Percentiles rank a stretch among this genome's conserved stretches.
These are phyloP conservation scores for Sycophila sp. DNA, from an alignment of 1,140 invertebrate species.

Conservation along the genomic window DNA sequence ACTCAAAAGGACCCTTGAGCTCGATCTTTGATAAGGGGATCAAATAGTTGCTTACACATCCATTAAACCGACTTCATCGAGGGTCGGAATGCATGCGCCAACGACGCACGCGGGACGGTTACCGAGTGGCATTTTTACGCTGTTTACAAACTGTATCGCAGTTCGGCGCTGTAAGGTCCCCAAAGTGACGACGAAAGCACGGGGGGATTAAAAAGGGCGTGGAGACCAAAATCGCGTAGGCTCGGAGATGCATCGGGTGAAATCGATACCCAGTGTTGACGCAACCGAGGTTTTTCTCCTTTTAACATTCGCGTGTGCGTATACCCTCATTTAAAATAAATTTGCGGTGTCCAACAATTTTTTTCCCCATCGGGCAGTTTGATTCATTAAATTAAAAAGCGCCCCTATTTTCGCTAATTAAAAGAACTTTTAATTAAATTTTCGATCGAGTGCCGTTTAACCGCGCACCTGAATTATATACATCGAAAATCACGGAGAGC, in stretches of 20 bases:
- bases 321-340: too few species aligned
- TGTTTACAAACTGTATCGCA: slow-evolving; percentile 39
- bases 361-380: too few species aligned
- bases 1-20: slow-evolving; percentile 7
- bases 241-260: not conserved
- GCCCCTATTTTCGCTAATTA: too few species aligned
- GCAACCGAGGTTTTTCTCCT: not conserved
- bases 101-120: not conserved
- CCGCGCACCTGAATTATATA: too few species aligned
- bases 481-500: too few species aligned
- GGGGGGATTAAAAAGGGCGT: not conserved
- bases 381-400: too few species aligned
- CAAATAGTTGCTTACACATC: slow-evolving; percentile 28
- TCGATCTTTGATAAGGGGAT: slow-evolving; percentile 31
- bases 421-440: too few species aligned
- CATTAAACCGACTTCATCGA: slow-evolving; percentile 32
- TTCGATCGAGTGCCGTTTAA: too few species aligned
- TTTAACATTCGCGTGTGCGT: too few species aligned
- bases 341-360: too few species aligned
- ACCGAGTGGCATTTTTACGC: slow-evolving; percentile 42
- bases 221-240: not conserved
- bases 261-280: not conserved
- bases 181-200: not conserved
- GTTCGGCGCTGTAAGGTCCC: not conserved
- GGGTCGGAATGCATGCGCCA: slow-evolving; percentile 4